A percentile compares a stretch with the other conserved stretches of the same genome.
Conservation (phyloP, 1,140 invertebrate species). For the Hirudo medicinalis region DNA sequence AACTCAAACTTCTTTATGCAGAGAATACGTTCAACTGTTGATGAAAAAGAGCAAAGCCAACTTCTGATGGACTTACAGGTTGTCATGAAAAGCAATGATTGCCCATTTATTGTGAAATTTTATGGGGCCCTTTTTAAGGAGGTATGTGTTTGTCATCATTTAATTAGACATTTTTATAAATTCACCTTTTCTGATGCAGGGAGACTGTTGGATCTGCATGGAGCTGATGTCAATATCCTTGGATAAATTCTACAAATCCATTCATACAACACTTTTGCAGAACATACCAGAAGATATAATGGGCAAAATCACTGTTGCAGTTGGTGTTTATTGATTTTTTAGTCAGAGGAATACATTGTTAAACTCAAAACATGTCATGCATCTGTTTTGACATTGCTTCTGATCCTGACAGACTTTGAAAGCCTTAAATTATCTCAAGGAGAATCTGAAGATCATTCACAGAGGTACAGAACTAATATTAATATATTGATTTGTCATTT, state of each 20-base stretch:
- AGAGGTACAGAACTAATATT: constrained; percentile 38
- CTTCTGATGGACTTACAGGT: constrained; percentile 92
- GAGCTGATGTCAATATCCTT: constrained; percentile 97
- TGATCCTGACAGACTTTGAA: constrained; percentile 33
- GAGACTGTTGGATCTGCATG: constrained; percentile 99
- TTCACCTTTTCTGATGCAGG: constrained; percentile 39
- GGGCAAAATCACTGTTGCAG: constrained; percentile 74
- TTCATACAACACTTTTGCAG: constrained; percentile 54
- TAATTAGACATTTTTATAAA: background rate
- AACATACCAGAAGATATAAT: constrained; percentile 41
- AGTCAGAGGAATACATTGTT: background rate
- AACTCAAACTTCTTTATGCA: constrained; percentile 19
- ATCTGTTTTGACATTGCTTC: background rate
- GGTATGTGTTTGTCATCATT: constrained; percentile 37
- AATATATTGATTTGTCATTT: too few relatives aligned
- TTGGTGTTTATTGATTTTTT: constrained; percentile 35
- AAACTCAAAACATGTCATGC: background rate
- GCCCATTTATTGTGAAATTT: constrained; percentile 90
- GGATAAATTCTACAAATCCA: constrained; percentile 97
- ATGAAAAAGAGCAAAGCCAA: constrained; percentile 86
- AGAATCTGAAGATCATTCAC: constrained; percentile 87
- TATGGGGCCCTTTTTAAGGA: constrained; percentile 96
- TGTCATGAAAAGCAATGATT: constrained; percentile 91
- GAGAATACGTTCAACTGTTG: constrained; percentile 67
- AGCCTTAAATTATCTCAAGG: constrained; percentile 90